A percentile compares a stretch with the other conserved stretches of the same genome.
Conservation (phyloP, 2,797 vertebrate genomes). For the Pachyuromys duprasi region DNA sequence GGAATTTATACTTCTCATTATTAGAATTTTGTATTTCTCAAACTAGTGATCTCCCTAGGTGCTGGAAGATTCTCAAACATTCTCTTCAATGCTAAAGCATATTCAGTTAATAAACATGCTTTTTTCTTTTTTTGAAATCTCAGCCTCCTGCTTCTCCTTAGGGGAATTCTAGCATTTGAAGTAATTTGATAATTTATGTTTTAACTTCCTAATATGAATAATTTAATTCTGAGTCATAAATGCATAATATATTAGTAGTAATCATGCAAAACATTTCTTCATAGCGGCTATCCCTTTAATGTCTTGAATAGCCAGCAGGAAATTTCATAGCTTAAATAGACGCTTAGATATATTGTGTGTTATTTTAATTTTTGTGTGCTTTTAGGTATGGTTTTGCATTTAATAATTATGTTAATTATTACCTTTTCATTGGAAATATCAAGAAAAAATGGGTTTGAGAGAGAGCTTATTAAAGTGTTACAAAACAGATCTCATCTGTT, state of each 20-base stretch:
- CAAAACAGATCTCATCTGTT: constrained; percentile 1
- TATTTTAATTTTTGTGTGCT: constrained; percentile 49
- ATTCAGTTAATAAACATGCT: constrained; percentile 74
- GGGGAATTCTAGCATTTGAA: constrained; percentile 76
- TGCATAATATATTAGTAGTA: constrained; percentile 75
- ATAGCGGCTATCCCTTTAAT: constrained; percentile 71
- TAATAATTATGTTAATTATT: constrained; percentile 14
- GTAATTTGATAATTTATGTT: constrained; percentile 65
- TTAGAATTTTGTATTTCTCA: constrained; percentile 79
- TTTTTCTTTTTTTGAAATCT: constrained; percentile 78
- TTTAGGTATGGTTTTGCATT: constrained; percentile 13
- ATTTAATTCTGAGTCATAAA: constrained; percentile 75
- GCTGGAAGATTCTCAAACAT: constrained; percentile 78
- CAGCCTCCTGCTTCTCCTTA: constrained; percentile 57
- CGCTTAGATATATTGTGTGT: neutral
- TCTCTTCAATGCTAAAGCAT: constrained; percentile 74
- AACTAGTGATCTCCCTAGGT: constrained; percentile 80
- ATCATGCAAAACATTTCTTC: constrained; percentile 77
- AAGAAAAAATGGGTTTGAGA: constrained; percentile 2
- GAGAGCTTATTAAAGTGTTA: neutral
- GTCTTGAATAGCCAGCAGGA: constrained; percentile 58
- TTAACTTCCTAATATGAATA: constrained; percentile 73
- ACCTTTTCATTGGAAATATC: constrained; percentile 45
- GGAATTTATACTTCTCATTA: constrained; percentile 82
- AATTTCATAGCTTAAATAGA: constrained; percentile 46